Conservation (phyloP, 2,797 vertebrate species). For the Myripristis jacobus region DNA sequence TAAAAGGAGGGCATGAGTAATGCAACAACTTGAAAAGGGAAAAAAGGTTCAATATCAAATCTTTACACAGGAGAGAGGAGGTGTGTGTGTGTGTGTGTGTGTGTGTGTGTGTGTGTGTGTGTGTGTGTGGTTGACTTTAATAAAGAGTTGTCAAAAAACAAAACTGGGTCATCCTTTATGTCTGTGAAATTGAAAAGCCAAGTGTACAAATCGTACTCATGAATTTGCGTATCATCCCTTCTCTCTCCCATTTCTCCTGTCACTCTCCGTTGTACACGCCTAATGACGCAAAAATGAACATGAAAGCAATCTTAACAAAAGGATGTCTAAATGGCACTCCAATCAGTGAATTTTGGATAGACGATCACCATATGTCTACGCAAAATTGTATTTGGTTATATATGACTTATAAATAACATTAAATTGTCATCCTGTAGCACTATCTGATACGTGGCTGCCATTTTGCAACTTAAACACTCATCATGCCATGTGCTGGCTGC, state of each 20-base stretch:
- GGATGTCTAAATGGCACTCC: not conserved
- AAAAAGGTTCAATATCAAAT: conserved; percentile 9
- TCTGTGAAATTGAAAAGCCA: no score
- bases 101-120: no score
- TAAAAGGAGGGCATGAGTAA: conserved; percentile 47
- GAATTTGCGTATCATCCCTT: not conserved
- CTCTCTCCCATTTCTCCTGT: not conserved
- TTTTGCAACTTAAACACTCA: not conserved
- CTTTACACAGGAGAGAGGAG: not conserved
- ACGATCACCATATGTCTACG: not conserved
- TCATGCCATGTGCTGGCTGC: not conserved
- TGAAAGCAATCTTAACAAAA: not conserved
- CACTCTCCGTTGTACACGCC: not conserved
- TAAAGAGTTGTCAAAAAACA: no score
- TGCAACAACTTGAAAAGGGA: conserved; percentile 21
- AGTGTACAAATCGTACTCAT: no score
- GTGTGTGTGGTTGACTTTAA: no score
- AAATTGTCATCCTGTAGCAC: not conserved
- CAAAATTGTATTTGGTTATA: not conserved
- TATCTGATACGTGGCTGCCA: not conserved
- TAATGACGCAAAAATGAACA: not conserved
- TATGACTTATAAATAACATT: not conserved
- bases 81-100: no score
- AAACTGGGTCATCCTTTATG: not conserved
- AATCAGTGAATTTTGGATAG: not conserved